Conservation (phyloP, 2,888 invertebrate genomes). For the Xylota sylvarum region DNA sequence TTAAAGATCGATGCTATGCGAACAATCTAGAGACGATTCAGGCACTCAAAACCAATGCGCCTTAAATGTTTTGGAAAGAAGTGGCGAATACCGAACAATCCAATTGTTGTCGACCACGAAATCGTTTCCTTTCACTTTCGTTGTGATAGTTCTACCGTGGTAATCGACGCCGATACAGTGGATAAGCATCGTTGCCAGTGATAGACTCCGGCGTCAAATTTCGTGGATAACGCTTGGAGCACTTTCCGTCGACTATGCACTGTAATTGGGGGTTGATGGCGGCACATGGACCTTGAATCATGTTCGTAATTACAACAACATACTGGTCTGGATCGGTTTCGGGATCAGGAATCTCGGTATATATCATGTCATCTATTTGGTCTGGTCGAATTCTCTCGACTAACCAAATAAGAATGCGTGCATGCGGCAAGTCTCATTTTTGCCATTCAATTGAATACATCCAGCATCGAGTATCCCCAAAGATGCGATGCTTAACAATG, state of each 20-base stretch:
- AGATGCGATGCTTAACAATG: slow-evolving; percentile 5
- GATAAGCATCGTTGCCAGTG: too few species aligned
- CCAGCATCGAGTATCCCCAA: slow-evolving; percentile 5
- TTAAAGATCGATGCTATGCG: too few species aligned
- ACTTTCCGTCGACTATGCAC: background rate
- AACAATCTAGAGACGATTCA: too few species aligned
- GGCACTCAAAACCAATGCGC: too few species aligned
- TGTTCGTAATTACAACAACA: background rate
- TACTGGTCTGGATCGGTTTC: background rate
- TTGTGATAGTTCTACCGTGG: too few species aligned
- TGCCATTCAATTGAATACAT: slow-evolving; percentile 13
- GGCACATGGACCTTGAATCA: background rate
- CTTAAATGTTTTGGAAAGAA: background rate
- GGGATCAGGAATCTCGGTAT: background rate
- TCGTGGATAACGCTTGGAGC: background rate
- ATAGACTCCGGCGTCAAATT: too few species aligned
- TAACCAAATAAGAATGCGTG: slow-evolving; percentile 3
- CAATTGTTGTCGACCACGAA: too few species aligned
- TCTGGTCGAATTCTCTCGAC: background rate
- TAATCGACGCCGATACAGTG: too few species aligned
- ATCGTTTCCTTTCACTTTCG: too few species aligned
- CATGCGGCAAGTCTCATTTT: background rate
- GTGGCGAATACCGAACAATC: background rate
- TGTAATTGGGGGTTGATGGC: too few species aligned
- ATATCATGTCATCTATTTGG: background rate